These are phyloP conservation scores for Drosophila cyrtoloma DNA, from an alignment of 2,888 invertebrate genomes.

Conservation along the genomic window DNA sequence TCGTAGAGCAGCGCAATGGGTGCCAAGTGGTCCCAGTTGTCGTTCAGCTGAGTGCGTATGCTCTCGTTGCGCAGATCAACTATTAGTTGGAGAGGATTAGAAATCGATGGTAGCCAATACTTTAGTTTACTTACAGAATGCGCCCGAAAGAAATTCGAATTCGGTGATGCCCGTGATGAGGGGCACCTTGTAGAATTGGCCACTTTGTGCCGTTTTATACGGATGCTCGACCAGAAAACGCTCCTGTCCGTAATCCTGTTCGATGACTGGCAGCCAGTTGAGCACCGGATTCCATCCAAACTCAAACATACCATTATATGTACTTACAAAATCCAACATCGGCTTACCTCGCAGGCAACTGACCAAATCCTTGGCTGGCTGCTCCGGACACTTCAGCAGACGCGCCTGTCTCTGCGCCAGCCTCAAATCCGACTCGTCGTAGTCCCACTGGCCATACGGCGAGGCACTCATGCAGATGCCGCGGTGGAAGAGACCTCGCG, in stretches of 20 bases:
- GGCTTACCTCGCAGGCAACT: constrained; percentile 86
- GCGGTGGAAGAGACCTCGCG: constrained; percentile 89
- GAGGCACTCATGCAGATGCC: constrained; percentile 90
- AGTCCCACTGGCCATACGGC: constrained; percentile 86
- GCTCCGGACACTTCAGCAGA: constrained; percentile 87
- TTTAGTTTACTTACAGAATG: constrained; percentile 82
- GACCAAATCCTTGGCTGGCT: constrained; percentile 86
- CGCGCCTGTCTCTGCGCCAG: constrained; percentile 88
- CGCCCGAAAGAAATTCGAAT: constrained; percentile 88
- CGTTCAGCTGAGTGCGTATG: constrained; percentile 79
- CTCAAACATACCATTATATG: constrained; percentile 79
- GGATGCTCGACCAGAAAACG: constrained; percentile 88
- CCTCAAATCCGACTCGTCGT: constrained; percentile 86
- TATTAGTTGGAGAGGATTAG: neutral
- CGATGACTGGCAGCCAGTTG: constrained; percentile 88
- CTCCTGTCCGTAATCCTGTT: constrained; percentile 88
- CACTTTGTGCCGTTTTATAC: constrained; percentile 86
- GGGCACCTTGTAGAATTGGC: constrained; percentile 88
- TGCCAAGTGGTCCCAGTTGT: constrained; percentile 71
- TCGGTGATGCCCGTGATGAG: constrained; percentile 88
- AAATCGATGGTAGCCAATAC: accelerated
- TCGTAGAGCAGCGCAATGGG: constrained; percentile 84
- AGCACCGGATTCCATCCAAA: constrained; percentile 77
- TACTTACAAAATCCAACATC: constrained; percentile 74
- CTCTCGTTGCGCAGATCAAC: constrained; percentile 86